Evolutionary conservation across 2,113 vertebrate genomes (phyloP).

Genomic region (Daubentonia madagascariensis): DNA sequence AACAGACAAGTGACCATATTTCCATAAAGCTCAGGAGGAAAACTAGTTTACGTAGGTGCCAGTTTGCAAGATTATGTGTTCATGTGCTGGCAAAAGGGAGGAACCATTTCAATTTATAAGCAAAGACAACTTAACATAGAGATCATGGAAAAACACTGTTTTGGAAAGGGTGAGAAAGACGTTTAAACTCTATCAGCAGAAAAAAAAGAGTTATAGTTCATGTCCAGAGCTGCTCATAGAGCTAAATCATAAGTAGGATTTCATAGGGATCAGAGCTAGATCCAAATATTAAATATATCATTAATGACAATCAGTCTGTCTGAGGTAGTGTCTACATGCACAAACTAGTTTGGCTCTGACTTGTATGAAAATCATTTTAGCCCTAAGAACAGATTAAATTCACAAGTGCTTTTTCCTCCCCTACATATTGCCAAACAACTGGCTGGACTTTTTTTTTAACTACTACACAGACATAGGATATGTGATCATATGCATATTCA

Average conservation of each 20-base stretch:
- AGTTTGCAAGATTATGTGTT: not conserved
- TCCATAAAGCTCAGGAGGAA: not conserved
- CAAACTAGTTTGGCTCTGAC: slow-evolving; percentile 24
- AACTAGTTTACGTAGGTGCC: not conserved
- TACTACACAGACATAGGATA: not conserved
- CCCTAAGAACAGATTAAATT: slow-evolving; percentile 57
- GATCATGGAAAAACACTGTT: not conserved
- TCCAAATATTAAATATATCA: not conserved
- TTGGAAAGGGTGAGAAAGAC: not conserved
- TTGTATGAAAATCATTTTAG: slow-evolving; percentile 47
- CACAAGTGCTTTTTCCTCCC: not conserved
- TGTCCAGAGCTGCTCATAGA: not conserved
- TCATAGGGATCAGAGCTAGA: not conserved
- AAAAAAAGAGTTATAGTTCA: not conserved
- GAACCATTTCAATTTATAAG: not conserved
- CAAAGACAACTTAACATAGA: not conserved
- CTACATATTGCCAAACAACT: not conserved
- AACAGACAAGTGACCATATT: not conserved
- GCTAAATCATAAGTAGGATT: not conserved
- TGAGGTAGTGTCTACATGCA: not conserved
- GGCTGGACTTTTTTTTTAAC: not conserved
- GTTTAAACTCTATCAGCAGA: not conserved
- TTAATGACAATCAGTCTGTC: not conserved
- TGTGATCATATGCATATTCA: slow-evolving; percentile 1
- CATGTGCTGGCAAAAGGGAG: not conserved